Evolutionary conservation across 2,113 vertebrate genomes (phyloP).

Genomic region (Elephas maximus): DNA sequence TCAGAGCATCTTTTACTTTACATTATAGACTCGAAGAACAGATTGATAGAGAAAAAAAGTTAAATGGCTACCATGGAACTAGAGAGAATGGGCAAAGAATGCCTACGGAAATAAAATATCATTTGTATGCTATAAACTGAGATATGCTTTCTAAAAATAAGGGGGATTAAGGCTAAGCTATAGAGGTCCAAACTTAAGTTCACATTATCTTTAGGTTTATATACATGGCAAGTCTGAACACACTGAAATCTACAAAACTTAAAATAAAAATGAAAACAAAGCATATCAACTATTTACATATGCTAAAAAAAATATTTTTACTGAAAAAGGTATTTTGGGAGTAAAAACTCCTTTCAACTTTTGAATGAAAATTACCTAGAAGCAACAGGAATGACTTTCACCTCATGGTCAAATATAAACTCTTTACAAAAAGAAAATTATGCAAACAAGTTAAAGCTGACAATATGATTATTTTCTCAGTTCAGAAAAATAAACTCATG

Average conservation of each 20-base stretch:
- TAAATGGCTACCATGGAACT: not conserved
- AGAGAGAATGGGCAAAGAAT: not conserved
- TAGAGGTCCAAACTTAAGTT: not conserved
- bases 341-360: constrained; percentile 44
- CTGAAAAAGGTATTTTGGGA: not conserved
- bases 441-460: not conserved
- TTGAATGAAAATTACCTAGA: constrained; percentile 41
- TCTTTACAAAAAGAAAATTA: constrained; percentile 46
- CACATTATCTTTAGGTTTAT: not conserved
- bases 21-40: constrained; percentile 41
- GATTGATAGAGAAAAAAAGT: constrained; percentile 22
- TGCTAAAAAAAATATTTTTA: constrained; percentile 49
- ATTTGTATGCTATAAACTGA: not conserved
- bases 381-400: not conserved
- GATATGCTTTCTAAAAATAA: constrained; percentile 3
- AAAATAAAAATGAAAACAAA: not conserved
- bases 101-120: not conserved
- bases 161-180: not conserved
- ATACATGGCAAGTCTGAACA: not conserved
- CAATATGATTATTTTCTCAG: constrained; percentile 13
- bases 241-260: constrained; percentile 47
- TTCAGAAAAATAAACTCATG: constrained; percentile 38
- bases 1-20: constrained; percentile 33
- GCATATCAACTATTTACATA: not conserved
- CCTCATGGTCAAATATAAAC: constrained; percentile 36